These are phyloP conservation scores for Cariama cristata DNA, from an alignment of 2,113 vertebrate genomes.

Conservation along the genomic window DNA sequence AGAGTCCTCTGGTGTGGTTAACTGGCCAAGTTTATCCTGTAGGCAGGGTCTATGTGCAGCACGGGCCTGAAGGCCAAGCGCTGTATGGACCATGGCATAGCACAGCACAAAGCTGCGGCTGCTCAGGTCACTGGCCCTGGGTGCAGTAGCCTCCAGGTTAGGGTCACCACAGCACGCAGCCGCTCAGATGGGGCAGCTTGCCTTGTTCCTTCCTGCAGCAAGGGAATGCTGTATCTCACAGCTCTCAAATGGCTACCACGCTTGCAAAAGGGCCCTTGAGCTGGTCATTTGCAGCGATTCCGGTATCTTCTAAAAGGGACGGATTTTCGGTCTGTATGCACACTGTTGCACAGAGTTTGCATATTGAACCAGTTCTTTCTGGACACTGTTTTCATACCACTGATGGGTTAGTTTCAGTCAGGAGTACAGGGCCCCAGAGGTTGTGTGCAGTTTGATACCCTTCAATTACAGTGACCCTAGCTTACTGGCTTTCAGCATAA, in stretches of 20 bases:
- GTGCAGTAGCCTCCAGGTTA: neutral
- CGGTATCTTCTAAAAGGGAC: neutral
- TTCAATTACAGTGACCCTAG: neutral
- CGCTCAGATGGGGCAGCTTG: neutral
- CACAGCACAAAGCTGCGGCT: neutral
- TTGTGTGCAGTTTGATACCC: neutral
- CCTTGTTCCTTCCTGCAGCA: neutral
- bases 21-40: neutral
- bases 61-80: neutral
- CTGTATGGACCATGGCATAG: neutral
- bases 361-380: neutral
- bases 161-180: fast-evolving
- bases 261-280: neutral
- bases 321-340: neutral
- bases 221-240: neutral
- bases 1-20: neutral
- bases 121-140: neutral
- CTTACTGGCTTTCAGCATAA: neutral
- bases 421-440: neutral
- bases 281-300: neutral
- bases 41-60: neutral
- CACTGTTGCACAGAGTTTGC: neutral
- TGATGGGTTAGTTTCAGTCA: neutral
- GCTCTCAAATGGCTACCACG: neutral
- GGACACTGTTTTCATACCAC: neutral